These are phyloP conservation scores for Sinopyrophorus schimmeli DNA, from an alignment of 2,888 invertebrate genomes.

Conservation along the genomic window DNA sequence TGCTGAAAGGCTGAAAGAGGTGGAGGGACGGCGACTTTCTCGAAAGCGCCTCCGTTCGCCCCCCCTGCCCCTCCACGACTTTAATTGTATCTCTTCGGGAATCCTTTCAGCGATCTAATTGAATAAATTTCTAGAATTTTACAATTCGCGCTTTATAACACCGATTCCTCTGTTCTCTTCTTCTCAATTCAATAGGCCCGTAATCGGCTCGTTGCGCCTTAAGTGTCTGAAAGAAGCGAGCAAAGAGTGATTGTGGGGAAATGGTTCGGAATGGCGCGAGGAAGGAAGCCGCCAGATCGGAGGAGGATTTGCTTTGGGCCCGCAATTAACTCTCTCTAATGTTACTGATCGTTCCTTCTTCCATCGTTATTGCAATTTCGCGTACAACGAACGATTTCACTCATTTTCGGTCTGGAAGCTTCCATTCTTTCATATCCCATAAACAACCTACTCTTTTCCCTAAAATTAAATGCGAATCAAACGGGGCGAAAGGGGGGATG, in stretches of 20 bases:
- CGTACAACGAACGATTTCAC: constrained; percentile 29
- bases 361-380: constrained; percentile 27
- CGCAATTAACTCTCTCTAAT: constrained; percentile 47
- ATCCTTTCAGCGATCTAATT: constrained; percentile 19
- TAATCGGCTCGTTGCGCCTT: constrained; percentile 50
- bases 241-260: constrained; percentile 53
- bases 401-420: no score
- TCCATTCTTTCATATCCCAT: no score
- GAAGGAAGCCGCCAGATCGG: constrained; percentile 50
- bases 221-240: constrained; percentile 49
- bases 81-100: constrained; percentile 3
- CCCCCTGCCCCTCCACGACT: no score
- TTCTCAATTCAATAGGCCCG: constrained; percentile 31
- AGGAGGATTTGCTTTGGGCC: constrained; percentile 39
- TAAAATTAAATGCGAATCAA: no score
- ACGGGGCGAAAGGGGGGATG: no score
- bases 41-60: constrained; percentile 6
- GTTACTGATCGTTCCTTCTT: constrained; percentile 39
- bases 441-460: no score
- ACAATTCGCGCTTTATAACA: constrained; percentile 29
- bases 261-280: constrained; percentile 52
- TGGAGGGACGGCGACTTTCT: not conserved
- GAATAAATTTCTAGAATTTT: constrained; percentile 28
- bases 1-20: constrained; percentile 4
- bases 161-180: constrained; percentile 30